These are phyloP conservation scores for Barnardius zonarius DNA, from an alignment of 2,113 vertebrate species.

Conservation along the genomic window DNA sequence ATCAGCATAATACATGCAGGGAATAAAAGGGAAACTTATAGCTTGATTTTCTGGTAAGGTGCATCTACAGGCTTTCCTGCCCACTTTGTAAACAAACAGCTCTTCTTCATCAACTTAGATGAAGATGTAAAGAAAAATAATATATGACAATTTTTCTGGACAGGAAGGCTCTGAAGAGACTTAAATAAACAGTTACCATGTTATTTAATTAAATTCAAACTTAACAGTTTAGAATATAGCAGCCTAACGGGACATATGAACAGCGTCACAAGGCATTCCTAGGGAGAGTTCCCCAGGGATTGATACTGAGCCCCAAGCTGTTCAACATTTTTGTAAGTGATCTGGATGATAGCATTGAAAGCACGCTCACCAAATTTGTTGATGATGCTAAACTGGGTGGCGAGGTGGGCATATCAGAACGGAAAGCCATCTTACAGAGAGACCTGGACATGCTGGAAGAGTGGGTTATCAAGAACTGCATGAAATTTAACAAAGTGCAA, in stretches of 20 bases:
- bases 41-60: background rate
- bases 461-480: background rate
- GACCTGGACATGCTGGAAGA: background rate
- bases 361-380: background rate
- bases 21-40: background rate
- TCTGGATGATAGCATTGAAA: background rate
- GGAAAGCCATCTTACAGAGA: background rate
- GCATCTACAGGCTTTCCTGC: background rate
- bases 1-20: background rate
- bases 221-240: background rate
- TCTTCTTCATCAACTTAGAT: background rate
- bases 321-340: background rate
- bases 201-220: background rate
- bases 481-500: background rate
- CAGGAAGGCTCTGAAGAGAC: background rate
- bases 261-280: background rate
- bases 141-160: background rate
- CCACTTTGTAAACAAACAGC: background rate
- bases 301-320: background rate
- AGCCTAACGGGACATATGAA: background rate
- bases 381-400: background rate
- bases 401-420: fast-evolving
- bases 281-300: background rate
- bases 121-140: background rate
- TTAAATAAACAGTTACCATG: background rate